Evolutionary conservation across 35 echinoderm and acorn worm species (phyloP).

Genomic region (Hemicentrotus pulcherrimus): DNA sequence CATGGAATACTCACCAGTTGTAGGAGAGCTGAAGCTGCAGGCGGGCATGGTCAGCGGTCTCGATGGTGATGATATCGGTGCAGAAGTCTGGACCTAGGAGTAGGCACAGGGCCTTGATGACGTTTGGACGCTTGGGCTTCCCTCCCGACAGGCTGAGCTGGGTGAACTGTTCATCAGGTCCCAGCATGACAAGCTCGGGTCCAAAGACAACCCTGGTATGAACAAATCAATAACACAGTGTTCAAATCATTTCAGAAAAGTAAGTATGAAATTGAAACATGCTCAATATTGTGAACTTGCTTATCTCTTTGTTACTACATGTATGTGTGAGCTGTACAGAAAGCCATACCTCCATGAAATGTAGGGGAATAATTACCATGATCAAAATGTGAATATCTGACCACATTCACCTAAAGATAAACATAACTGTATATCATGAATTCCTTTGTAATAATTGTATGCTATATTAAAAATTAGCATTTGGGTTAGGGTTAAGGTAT

Average conservation of each 20-base stretch:
- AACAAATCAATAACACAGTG: not conserved
- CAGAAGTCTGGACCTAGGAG: constrained; percentile 97
- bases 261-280: too few relatives aligned
- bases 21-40: constrained; percentile 95
- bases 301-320: too few relatives aligned
- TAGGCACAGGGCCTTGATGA: constrained; percentile 94
- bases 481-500: too few relatives aligned
- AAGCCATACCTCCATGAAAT: too few relatives aligned
- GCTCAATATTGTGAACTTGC: too few relatives aligned
- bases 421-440: too few relatives aligned
- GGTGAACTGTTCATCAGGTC: constrained; percentile 98
- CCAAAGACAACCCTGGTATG: constrained; percentile 93
- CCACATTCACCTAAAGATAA: too few relatives aligned
- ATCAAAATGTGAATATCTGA: too few relatives aligned
- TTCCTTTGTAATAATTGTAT: too few relatives aligned
- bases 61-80: constrained; percentile 98
- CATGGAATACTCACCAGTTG: constrained; percentile 81
- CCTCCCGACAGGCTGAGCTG: constrained; percentile 97
- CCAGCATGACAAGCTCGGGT: constrained; percentile 97
- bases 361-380: too few relatives aligned
- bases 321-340: too few relatives aligned
- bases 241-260: not conserved
- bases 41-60: constrained; percentile 92
- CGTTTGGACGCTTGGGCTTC: constrained; percentile 91
- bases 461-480: too few relatives aligned